These are phyloP conservation scores for Sylvicola cinctus DNA, from an alignment of 2,888 invertebrate genomes.

Conservation along the genomic window DNA sequence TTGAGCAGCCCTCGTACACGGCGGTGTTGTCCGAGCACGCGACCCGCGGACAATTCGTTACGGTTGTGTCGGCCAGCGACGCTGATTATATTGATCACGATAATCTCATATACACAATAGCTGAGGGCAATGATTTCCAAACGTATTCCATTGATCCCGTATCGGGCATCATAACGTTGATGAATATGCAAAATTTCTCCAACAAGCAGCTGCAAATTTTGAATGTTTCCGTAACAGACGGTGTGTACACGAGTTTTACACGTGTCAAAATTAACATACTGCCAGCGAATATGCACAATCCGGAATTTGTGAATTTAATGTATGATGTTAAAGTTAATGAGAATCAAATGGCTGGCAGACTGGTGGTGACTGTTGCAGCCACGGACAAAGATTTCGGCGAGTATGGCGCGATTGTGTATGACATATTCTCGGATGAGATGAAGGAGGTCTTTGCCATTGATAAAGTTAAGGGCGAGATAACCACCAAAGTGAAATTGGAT, in stretches of 20 bases:
- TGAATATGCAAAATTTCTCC: slow-evolving; percentile 53
- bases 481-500: slow-evolving; percentile 47
- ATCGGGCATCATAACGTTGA: slow-evolving; percentile 40
- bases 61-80: slow-evolving; percentile 74
- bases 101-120: slow-evolving; percentile 58
- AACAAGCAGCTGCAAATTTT: slow-evolving; percentile 41
- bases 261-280: slow-evolving; percentile 57
- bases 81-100: slow-evolving; percentile 59
- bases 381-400: slow-evolving; percentile 65
- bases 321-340: slow-evolving; percentile 66
- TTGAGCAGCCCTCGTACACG: slow-evolving; percentile 61
- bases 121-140: slow-evolving; percentile 59
- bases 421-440: slow-evolving; percentile 52
- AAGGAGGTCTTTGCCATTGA: slow-evolving; percentile 55
- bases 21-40: slow-evolving; percentile 64
- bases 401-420: slow-evolving; percentile 52
- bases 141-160: slow-evolving; percentile 44
- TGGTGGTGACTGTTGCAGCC: slow-evolving; percentile 52
- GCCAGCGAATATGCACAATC: slow-evolving; percentile 59
- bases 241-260: slow-evolving; percentile 80
- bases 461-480: slow-evolving; percentile 45
- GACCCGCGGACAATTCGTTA: slow-evolving; percentile 68
- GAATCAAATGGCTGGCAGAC: slow-evolving; percentile 54
- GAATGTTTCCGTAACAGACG: slow-evolving; percentile 90
- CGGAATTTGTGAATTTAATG: slow-evolving; percentile 53